Evolutionary conservation across 1,140 invertebrate species (phyloP), one percentile per base, ranked within the genome.

Genomic region (Philopotamus ludificatus): DNA sequence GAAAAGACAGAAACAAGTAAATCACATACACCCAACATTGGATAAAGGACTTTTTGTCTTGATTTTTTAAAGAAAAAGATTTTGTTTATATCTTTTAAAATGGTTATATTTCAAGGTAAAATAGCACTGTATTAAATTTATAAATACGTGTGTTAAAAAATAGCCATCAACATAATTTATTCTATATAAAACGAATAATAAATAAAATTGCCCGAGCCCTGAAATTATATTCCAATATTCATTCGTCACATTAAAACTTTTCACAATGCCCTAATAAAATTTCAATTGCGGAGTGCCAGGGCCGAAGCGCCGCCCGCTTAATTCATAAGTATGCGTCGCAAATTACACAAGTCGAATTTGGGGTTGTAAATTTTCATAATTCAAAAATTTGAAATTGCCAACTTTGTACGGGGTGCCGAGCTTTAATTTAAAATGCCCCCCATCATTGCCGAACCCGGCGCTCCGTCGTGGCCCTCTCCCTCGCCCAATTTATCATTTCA

Each of bases 401-500:
- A 34, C 28, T 34, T 12, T 12, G 44, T 15, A 4, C 10, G 3
- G 44, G 18, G 44, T 7, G 44, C 7, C 44, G 7, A 3, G 44
- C 4, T 20, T 47, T 47, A 47, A 47, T 47, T 47, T 47, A 47
- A 47, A 47, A 20, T 47, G 44, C 18, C 10, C 44, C 44, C 10
- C 15, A 9, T 20, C 4, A 47, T 47, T 15, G 8, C 44, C 18
- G 44, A 16, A 47, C 15, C 44, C 44, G 44, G 44, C 4, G 18
- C 44, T 47, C 18, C 44, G 18, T 47, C 44, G 4, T 16, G 18
- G 15, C 4, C 4, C 44, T 16, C 8, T 15, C 4, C 44, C 44
- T 16, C 10, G 44, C 8, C 10, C 44, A 47, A 47, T 47, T 47
- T 47, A 47, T 47, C 44, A 47, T 47, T 47, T 47, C 44, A 47